Evolutionary conservation across 2,888 invertebrate species (phyloP).

Genomic region (Pediacus dermestoides): DNA sequence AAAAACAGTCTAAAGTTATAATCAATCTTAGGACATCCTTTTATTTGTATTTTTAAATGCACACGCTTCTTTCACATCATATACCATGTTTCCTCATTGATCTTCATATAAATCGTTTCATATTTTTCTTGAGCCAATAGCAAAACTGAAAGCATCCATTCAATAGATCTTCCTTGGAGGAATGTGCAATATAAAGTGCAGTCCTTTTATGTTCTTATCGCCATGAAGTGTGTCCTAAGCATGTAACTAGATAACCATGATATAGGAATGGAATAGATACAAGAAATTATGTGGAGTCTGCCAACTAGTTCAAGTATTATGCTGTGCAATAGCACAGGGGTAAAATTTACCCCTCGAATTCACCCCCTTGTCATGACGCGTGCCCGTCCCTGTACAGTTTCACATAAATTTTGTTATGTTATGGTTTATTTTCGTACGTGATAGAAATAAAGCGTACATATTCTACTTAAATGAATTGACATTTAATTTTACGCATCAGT

Average conservation of each 20-base stretch:
- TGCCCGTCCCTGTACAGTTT: slow-evolving; percentile 1
- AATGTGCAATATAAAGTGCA: not conserved
- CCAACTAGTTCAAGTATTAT: not conserved
- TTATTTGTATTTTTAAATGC: no score
- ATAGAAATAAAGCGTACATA: no score
- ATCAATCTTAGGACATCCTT: no score
- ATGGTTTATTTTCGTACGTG: slow-evolving; percentile 2
- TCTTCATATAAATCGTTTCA: no score
- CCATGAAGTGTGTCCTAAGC: not conserved
- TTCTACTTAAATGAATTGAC: no score
- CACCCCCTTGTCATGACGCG: slow-evolving; percentile 3
- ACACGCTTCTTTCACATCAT: no score
- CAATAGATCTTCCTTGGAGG: no score
- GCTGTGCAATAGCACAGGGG: not conserved
- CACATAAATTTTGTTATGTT: not conserved
- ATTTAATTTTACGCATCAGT: no score
- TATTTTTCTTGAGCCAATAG: no score
- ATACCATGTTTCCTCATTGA: no score
- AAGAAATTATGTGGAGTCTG: slow-evolving; percentile 2
- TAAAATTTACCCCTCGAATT: slow-evolving; percentile 1
- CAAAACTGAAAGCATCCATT: no score
- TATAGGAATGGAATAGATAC: slow-evolving; percentile 4
- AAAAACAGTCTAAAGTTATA: no score
- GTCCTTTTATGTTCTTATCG: not conserved
- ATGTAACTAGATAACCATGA: slow-evolving; percentile 4